phyloP scores from a whole-genome alignment of 2,797 vertebrate genomes.

The Clarias laeviceps region DNA sequence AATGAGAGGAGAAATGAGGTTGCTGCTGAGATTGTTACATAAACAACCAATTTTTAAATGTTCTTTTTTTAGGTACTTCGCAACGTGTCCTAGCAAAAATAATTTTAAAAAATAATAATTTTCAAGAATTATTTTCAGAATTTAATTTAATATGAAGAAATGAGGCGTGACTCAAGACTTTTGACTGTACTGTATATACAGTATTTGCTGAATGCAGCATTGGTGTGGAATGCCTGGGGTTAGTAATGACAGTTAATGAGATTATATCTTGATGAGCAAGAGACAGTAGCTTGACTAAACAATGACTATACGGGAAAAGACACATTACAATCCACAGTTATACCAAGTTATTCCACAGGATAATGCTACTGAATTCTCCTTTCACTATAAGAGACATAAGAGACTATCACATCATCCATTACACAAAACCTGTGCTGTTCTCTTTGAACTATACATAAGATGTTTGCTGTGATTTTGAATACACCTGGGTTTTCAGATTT shows the following conservation, averaged over 20 bases:
- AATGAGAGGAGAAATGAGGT: too few relatives aligned
- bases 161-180: too few relatives aligned
- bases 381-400: slow-evolving; percentile 18
- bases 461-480: slow-evolving; percentile 19
- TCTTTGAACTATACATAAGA: slow-evolving; percentile 72
- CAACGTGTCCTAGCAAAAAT: too few relatives aligned
- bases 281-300: neutral
- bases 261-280: slow-evolving; percentile 16
- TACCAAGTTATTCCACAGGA: slow-evolving; percentile 74
- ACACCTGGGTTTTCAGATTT: slow-evolving; percentile 27
- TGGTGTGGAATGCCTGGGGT: neutral
- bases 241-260: neutral
- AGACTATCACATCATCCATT: slow-evolving; percentile 56
- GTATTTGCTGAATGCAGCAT: neutral
- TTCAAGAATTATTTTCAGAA: neutral
- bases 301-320: slow-evolving; percentile 2
- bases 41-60: too few relatives aligned
- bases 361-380: slow-evolving; percentile 53
- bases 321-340: slow-evolving; percentile 51
- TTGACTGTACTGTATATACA: too few relatives aligned
- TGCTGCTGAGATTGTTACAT: too few relatives aligned
- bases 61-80: too few relatives aligned
- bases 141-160: too few relatives aligned
- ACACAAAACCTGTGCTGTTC: slow-evolving; percentile 69
- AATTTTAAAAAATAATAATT: neutral